These are phyloP conservation scores for Sinocyclocheilus maitianheensis DNA, from an alignment of 2,113 vertebrate species.

Conservation along the genomic window DNA sequence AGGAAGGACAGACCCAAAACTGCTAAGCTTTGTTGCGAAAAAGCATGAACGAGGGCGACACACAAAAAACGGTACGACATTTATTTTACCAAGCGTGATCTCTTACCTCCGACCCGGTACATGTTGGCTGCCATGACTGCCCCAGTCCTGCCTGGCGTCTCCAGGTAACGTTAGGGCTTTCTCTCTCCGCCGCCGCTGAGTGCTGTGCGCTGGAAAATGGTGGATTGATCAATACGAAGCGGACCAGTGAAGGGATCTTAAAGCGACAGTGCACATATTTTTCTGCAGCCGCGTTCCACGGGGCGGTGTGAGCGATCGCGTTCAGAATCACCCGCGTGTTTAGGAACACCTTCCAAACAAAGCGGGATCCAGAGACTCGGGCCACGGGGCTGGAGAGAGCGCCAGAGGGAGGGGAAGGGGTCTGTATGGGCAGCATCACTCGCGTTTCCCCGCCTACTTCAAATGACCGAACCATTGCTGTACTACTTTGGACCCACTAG, in stretches of 20 bases:
- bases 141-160: constrained; percentile 78
- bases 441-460: constrained; percentile 47
- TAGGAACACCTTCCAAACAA: constrained; percentile 53
- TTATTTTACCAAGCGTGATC: constrained; percentile 40
- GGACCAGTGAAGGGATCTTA: constrained; percentile 73
- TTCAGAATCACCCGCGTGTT: constrained; percentile 54
- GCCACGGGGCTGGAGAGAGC: constrained; percentile 35
- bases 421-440: constrained; percentile 50
- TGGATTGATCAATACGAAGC: constrained; percentile 83
- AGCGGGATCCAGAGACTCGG: constrained; percentile 44
- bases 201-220: constrained; percentile 82
- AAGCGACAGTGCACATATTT: constrained; percentile 77
- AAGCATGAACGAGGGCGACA: constrained; percentile 55
- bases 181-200: constrained; percentile 71
- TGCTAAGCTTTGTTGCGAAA: constrained; percentile 57
- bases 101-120: constrained; percentile 87
- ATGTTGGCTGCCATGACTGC: constrained; percentile 85
- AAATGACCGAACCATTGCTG: constrained; percentile 43
- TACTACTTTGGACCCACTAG: constrained; percentile 45
- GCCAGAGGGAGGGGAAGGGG: constrained; percentile 43
- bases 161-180: constrained; percentile 73
- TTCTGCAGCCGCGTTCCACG: constrained; percentile 16
- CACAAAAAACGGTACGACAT: constrained; percentile 29
- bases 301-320: constrained; percentile 15
- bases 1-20: constrained; percentile 67